These are phyloP conservation scores for Oophaga sylvatica DNA, from an alignment of 2,797 vertebrate species.

Conservation along the genomic window DNA sequence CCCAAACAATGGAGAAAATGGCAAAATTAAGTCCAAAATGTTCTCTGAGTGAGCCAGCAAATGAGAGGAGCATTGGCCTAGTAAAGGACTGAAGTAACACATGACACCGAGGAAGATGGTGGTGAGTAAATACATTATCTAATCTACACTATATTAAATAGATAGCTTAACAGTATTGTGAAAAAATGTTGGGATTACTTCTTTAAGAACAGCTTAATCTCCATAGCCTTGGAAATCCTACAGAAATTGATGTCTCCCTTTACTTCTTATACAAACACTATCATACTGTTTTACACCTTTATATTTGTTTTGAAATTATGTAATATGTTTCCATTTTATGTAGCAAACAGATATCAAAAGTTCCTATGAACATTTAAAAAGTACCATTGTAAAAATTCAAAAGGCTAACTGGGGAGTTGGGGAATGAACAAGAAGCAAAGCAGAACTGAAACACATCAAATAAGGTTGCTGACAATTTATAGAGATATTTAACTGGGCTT, in stretches of 20 bases:
- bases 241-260: slow-evolving; percentile 25
- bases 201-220: background rate
- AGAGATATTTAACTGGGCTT: slow-evolving; percentile 43
- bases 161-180: too few relatives aligned
- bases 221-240: background rate
- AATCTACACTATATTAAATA: too few relatives aligned
- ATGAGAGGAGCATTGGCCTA: too few relatives aligned
- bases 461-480: slow-evolving; percentile 40
- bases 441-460: slow-evolving; percentile 32
- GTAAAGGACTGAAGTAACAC: too few relatives aligned
- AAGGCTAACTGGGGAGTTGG: slow-evolving; percentile 35
- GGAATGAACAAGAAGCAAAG: slow-evolving; percentile 24
- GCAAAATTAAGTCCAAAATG: too few relatives aligned
- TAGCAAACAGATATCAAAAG: slow-evolving; percentile 34
- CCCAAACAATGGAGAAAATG: too few relatives aligned
- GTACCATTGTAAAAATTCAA: slow-evolving; percentile 40
- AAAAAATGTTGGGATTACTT: background rate
- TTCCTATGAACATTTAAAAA: slow-evolving; percentile 52
- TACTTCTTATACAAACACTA: slow-evolving; percentile 28
- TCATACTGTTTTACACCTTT: slow-evolving; percentile 49
- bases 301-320: slow-evolving; percentile 15
- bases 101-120: too few relatives aligned
- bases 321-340: slow-evolving; percentile 41
- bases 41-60: too few relatives aligned
- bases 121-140: too few relatives aligned